Percentiles rank a stretch among this genome's conserved stretches.
These are phyloP conservation scores for Hippocampus guttulatus DNA, from an alignment of 2,113 vertebrate species.

Conservation along the genomic window DNA sequence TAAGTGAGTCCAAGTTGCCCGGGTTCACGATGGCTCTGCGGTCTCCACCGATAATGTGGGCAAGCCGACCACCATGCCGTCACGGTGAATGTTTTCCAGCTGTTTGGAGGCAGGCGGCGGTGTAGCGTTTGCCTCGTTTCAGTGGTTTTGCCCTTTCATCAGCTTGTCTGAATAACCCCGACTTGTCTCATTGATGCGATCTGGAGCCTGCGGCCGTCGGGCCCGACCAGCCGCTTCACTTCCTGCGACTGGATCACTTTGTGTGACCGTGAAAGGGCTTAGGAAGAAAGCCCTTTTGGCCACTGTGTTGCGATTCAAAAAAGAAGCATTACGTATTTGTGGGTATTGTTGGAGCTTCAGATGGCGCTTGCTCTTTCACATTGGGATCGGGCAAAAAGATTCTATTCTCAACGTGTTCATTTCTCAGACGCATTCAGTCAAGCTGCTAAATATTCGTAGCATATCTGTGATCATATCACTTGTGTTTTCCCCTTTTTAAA, in stretches of 20 bases:
- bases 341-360: too few relatives aligned
- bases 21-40: constrained; percentile 14
- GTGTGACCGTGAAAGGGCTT: not conserved
- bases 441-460: too few relatives aligned
- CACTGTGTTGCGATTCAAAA: not conserved
- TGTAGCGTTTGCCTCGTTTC: constrained; percentile 21
- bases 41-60: constrained; percentile 2
- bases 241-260: constrained; percentile 10
- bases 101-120: constrained; percentile 20
- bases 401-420: too few relatives aligned
- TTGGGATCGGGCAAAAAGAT: too few relatives aligned
- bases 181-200: constrained; percentile 34
- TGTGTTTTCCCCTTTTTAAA: too few relatives aligned
- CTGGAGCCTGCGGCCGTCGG: constrained; percentile 7
- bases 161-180: constrained; percentile 21
- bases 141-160: constrained; percentile 17
- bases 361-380: too few relatives aligned
- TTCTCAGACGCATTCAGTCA: too few relatives aligned
- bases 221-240: constrained; percentile 14
- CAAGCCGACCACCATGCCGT: constrained; percentile 26
- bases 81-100: constrained; percentile 29
- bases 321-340: too few relatives aligned
- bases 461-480: too few relatives aligned
- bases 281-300: not conserved
- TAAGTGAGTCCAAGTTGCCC: not conserved